phyloP scores from a whole-genome alignment of 2,797 vertebrate species.

The Brachyrhaphis roseni region DNA sequence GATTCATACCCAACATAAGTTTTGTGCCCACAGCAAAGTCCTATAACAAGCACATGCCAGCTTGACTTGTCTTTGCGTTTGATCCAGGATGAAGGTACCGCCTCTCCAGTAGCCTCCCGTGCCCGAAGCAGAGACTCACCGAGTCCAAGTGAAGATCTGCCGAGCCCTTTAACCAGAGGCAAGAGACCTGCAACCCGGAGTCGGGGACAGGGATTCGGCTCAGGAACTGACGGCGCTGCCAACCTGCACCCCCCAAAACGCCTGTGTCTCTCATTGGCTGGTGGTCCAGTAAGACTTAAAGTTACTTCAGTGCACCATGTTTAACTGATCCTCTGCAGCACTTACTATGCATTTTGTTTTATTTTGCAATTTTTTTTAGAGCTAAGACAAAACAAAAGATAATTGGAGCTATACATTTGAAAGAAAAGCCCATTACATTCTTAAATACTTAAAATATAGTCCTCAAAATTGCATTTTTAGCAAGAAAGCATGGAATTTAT shows the following conservation, averaged over 20 bases:
- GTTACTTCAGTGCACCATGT: conserved; percentile 5
- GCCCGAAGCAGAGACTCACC: conserved; percentile 86
- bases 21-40: neutral
- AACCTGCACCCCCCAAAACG: conserved; percentile 87
- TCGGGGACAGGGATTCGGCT: conserved; percentile 85
- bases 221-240: conserved; percentile 45
- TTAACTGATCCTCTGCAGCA: neutral
- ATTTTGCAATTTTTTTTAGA: neutral
- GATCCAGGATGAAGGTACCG: conserved; percentile 81
- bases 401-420: neutral
- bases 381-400: neutral
- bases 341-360: neutral
- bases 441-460: neutral
- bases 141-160: conserved; percentile 84
- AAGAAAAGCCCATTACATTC: neutral
- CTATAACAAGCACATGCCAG: neutral
- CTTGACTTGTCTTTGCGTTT: conserved; percentile 4
- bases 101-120: conserved; percentile 73
- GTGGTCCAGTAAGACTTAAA: conserved; percentile 84
- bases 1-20: neutral
- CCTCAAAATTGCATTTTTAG: neutral
- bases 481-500: neutral
- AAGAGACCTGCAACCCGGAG: conserved; percentile 87
- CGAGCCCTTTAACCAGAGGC: conserved; percentile 78
- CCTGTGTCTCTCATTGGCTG: conserved; percentile 84